phyloP scores from a whole-genome alignment of 1,140 invertebrate species.

The Bemisia tabaci region DNA sequence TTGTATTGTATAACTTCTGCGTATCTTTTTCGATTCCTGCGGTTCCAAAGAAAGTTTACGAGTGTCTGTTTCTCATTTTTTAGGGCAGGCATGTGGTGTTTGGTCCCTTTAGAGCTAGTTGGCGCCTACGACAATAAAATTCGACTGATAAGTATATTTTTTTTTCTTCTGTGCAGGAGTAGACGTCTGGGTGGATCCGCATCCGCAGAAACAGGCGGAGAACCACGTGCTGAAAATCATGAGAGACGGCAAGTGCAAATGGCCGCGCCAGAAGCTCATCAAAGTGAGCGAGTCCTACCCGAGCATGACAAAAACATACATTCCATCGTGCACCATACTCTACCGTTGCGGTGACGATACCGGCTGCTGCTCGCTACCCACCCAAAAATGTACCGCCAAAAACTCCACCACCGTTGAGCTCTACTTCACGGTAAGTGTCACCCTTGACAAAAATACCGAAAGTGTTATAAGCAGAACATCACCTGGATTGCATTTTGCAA shows the following conservation, averaged over 20 bases:
- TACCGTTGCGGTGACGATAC: conserved; percentile 62
- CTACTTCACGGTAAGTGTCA: conserved; percentile 37
- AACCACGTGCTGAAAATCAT: conserved; percentile 41
- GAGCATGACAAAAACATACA: conserved; percentile 50
- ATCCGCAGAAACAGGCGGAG: conserved; percentile 31
- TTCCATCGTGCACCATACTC: conserved; percentile 55
- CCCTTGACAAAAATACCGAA: too few relatives aligned
- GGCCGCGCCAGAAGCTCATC: conserved; percentile 45
- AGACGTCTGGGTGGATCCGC: neutral
- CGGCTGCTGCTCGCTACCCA: conserved; percentile 50
- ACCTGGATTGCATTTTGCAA: too few relatives aligned
- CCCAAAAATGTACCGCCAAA: conserved; percentile 50
- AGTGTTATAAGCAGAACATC: too few relatives aligned
- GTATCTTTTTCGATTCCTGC: too few relatives aligned
- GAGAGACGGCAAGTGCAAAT: conserved; percentile 42
- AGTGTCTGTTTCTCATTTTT: too few relatives aligned
- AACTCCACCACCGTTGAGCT: conserved; percentile 44
- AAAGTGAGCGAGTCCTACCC: conserved; percentile 45
- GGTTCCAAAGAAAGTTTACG: too few relatives aligned
- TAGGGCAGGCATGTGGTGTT: too few relatives aligned
- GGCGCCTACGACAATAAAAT: too few relatives aligned
- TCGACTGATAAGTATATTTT: too few relatives aligned
- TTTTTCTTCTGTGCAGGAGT: neutral
- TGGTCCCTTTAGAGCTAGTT: too few relatives aligned
- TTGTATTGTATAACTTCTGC: too few relatives aligned